Evolutionary conservation across 1,140 invertebrate species (phyloP), one percentile per base, ranked within the genome.

Genomic region (Bombus cullumanus): DNA sequence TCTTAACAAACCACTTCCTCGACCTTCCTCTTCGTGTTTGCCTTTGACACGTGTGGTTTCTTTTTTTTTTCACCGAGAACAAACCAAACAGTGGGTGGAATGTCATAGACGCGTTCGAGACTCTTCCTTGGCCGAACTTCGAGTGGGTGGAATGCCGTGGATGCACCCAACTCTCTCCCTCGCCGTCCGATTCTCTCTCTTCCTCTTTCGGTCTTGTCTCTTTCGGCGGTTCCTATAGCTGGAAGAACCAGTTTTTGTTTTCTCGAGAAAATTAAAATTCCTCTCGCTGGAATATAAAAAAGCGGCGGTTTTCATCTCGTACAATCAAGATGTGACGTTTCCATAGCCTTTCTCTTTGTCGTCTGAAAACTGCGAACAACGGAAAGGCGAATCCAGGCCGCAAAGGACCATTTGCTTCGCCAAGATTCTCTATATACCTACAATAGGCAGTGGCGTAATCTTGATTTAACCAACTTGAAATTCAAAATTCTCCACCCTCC

Each of bases 221-320:
- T 87, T 88, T 83, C 89, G 89, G 66, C 82, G 59, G 66, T 73
- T 81, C 66, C 37, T 62, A 34, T 39, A 41, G 81, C 68, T 66
- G 73, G 79, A 68, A 73, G 47, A 90, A 88, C 88, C 86, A 90
- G 90, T 91, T 92, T 86, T 82, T 86, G 86, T 90, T 91, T 91
- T 91, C 74, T 76, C 71, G 82, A 89, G 88, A 90, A 92, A 92
- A 92, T 92, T 88, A 92, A 91, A 91, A 92, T 92, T 91, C 88
- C 89, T 81, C 71, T 59, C 71, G 68, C 15, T 59, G 77, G 72
- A 66, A 75, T 91, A 79, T 68, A 90, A 90, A 92, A 89, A 85
- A 68, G 81, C 86, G 81, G 82, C 72, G 72, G 72, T 90, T 89
- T 88, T 90, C 78, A 88, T 90, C 86, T 83, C 69, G 83, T 72